Evolutionary conservation across 2,888 invertebrate genomes (phyloP).

Genomic region (Brenthis ino): DNA sequence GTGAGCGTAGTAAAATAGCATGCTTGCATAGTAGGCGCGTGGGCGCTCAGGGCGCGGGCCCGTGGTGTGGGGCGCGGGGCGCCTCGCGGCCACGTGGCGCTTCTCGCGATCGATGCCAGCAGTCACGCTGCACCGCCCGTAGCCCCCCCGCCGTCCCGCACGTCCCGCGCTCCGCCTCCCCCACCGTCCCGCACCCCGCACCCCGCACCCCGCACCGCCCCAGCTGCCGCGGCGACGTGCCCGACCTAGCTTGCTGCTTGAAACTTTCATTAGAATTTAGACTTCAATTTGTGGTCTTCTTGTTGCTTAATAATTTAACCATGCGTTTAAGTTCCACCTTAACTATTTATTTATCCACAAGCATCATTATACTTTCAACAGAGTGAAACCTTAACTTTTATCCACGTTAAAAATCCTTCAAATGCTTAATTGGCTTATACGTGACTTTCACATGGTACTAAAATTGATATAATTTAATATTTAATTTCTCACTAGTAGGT

Average conservation of each 20-base stretch:
- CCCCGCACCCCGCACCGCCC: constrained; percentile 1
- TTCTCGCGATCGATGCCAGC: constrained; percentile 40
- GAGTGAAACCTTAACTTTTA: too few relatives aligned
- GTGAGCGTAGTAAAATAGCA: constrained; percentile 32
- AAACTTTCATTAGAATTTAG: constrained; percentile 25
- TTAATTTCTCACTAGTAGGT: too few relatives aligned
- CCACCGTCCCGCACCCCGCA: constrained; percentile 3
- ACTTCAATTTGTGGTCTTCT: constrained; percentile 26
- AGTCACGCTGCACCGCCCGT: constrained; percentile 36
- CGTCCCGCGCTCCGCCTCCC: neutral
- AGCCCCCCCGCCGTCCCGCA: constrained; percentile 16
- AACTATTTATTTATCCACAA: too few relatives aligned
- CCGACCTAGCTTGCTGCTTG: constrained; percentile 18
- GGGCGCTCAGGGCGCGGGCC: constrained; percentile 16
- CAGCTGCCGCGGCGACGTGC: constrained; percentile 8
- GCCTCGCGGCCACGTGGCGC: constrained; percentile 39
- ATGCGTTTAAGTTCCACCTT: too few relatives aligned
- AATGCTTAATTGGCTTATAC: too few relatives aligned
- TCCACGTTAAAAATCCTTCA: too few relatives aligned
- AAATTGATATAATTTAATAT: too few relatives aligned
- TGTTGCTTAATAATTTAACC: neutral
- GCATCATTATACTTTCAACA: too few relatives aligned
- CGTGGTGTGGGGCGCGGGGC: constrained; percentile 21
- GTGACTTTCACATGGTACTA: too few relatives aligned
- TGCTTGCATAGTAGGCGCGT: constrained; percentile 23